Evolutionary conservation across 2,888 invertebrate species (phyloP).

Genomic region (Cataglyphis cursor): DNA sequence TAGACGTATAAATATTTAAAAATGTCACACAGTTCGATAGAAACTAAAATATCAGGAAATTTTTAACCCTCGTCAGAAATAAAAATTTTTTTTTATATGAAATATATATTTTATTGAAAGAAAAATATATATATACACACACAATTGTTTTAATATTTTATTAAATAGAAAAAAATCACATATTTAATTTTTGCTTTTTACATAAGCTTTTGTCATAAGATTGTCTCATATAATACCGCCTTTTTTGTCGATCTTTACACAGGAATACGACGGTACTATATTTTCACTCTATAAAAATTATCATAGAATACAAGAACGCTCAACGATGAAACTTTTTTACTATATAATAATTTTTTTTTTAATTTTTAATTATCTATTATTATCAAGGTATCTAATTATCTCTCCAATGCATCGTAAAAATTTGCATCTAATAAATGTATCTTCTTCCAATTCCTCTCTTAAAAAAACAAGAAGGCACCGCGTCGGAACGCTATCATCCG

Average conservation of each 20-base stretch:
- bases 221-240: background rate
- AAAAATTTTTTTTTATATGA: background rate
- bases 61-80: background rate
- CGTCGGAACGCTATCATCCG: slow-evolving; percentile 7
- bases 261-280: background rate
- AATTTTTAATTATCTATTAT: background rate
- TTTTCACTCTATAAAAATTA: background rate
- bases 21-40: background rate
- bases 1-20: slow-evolving; percentile 13
- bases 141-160: background rate
- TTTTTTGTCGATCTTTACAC: background rate
- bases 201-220: background rate
- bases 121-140: background rate
- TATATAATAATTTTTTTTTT: background rate
- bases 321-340: background rate
- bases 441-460: background rate
- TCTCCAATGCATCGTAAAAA: background rate
- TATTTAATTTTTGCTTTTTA: background rate
- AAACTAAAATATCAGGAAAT: slow-evolving; percentile 18
- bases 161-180: background rate
- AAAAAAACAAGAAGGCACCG: background rate
- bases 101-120: background rate
- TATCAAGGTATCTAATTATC: background rate
- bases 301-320: background rate
- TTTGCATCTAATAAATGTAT: background rate